Conservation (phyloP, 2,113 vertebrate species). For the Vidua macroura region DNA sequence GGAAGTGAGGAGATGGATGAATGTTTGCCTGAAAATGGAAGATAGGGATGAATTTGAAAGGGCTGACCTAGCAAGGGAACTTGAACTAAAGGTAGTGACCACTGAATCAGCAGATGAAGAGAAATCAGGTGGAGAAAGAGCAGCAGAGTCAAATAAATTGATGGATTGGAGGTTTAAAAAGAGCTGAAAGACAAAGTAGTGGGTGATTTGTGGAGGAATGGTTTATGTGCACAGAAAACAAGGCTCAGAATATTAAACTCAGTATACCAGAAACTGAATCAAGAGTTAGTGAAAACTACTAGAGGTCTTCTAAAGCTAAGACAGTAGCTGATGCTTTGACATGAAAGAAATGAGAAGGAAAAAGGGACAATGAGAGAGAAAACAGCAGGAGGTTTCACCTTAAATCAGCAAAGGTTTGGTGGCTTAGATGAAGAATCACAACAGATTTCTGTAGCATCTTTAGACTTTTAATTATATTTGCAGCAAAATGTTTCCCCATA, state of each 20-base stretch:
- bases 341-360: background rate
- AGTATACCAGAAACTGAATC: background rate
- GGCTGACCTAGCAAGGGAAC: background rate
- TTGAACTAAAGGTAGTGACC: background rate
- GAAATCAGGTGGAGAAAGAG: background rate
- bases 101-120: background rate
- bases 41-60: background rate
- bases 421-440: background rate
- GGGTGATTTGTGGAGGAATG: background rate
- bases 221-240: background rate
- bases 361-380: background rate
- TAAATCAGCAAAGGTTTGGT: background rate
- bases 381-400: background rate
- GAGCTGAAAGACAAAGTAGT: background rate
- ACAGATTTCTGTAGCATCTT: background rate
- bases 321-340: background rate
- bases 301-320: background rate
- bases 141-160: background rate
- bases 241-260: background rate
- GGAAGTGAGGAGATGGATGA: background rate
- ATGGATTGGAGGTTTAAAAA: background rate
- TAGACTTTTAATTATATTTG: background rate
- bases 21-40: background rate
- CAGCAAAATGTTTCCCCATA: background rate
- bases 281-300: background rate